A percentile compares a stretch with the other conserved stretches of the same genome.
Evolutionary conservation across 1,140 invertebrate species (phyloP).

Genomic region (Lamellibrachia luymesi): DNA sequence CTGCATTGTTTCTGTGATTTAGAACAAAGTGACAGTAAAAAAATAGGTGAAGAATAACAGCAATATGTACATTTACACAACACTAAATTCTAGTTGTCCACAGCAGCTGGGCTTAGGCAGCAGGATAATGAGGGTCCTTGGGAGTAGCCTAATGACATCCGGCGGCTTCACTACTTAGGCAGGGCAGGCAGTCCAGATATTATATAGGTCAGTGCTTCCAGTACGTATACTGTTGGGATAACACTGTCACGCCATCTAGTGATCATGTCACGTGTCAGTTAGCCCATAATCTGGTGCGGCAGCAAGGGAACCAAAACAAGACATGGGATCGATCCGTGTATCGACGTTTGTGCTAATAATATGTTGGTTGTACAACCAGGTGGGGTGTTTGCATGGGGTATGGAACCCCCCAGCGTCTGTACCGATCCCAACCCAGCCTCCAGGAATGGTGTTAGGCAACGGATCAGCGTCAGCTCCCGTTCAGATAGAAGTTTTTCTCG

Average conservation of each 20-base stretch:
- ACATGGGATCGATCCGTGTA: background rate
- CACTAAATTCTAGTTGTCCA: no score
- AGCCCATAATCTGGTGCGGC: background rate
- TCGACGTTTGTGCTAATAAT: background rate
- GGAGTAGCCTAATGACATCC: no score
- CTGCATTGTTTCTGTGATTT: no score
- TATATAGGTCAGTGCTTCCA: no score
- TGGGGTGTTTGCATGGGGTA: background rate
- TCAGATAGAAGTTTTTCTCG: slow-evolving; percentile 1
- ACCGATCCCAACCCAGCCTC: background rate
- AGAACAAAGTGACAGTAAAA: no score
- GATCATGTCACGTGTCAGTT: background rate
- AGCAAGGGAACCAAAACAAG: background rate
- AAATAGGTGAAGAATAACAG: no score
- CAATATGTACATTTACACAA: no score
- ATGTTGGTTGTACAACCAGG: background rate
- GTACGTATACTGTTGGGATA: background rate
- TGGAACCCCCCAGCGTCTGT: background rate
- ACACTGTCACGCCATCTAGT: background rate
- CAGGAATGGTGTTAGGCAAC: background rate
- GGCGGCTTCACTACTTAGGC: no score
- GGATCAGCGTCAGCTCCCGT: background rate
- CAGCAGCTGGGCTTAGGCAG: no score
- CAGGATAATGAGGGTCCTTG: no score
- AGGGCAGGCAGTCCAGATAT: no score